Evolutionary conservation across 2,888 invertebrate genomes (phyloP), one percentile per base, ranked within the genome.

Genomic region (Nycteola revayana): DNA sequence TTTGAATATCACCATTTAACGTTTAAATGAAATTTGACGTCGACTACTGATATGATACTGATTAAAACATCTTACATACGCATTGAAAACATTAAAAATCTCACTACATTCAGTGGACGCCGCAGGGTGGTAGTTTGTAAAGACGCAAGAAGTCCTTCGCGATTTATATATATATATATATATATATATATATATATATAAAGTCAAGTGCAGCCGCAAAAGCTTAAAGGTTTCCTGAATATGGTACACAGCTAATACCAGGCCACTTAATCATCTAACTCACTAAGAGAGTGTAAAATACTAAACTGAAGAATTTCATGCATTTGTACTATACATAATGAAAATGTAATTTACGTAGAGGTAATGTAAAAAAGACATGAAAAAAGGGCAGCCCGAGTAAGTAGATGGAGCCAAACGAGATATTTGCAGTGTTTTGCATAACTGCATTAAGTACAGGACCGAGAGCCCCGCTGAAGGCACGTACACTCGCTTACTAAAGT

Each of bases 381-480:
- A 60, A 60, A 66, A 50, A 51, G 42, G 48, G 40, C 54, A 45
- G 39, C 47, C 28, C 38, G 46, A 40, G 47, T 54, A 64, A 58
- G 64, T 62, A 46, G 61, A 63, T 53, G 63, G 60, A 50, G 57
- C 62, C 63, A 57, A 60, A 66, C 60, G 72, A 68, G 69, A 68
- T 73, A 71, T 71, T 71, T 68, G 62, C 67, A 65, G 64, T 61
- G 61, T 68, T 76, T 75, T 74, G 75, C 75, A 77, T 78, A 77
- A 77, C 72, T 73, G 71, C 75, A 75, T 75, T 75, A 71, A 72
- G 66, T 63, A 60, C 53, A 55, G 54, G 54, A 46, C 49, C 57
- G 55, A 59, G 47, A 58, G 63, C 59, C 48, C 53, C 55, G 66
- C 62, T 55, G 60, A 60, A 66, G 62, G 71, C 72, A 71, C 73